Conservation (phyloP, 2,888 invertebrate species). For the Lamellibrachia columna region DNA sequence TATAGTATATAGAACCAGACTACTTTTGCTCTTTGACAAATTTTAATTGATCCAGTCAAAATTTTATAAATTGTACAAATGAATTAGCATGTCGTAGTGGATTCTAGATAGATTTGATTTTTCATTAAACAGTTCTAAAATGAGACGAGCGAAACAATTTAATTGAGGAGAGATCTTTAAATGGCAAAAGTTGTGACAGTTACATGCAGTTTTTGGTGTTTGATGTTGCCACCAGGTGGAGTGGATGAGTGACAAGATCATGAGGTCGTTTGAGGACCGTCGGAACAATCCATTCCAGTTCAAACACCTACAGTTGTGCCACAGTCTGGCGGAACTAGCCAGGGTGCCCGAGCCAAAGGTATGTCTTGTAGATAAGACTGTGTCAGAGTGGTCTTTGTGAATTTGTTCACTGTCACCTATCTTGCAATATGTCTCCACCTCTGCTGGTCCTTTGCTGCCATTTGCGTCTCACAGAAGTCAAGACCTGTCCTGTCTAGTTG, state of each 20-base stretch:
- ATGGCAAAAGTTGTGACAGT: conserved; percentile 35
- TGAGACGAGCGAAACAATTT: too few relatives aligned
- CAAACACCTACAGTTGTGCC: conserved; percentile 91
- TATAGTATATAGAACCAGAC: too few relatives aligned
- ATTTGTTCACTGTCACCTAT: background rate
- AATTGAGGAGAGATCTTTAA: background rate
- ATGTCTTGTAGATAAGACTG: background rate
- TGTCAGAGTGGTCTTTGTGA: background rate
- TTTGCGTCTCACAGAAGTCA: too few relatives aligned
- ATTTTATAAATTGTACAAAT: background rate
- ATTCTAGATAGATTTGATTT: too few relatives aligned
- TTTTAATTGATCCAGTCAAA: too few relatives aligned
- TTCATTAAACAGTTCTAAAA: too few relatives aligned
- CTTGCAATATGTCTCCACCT: too few relatives aligned
- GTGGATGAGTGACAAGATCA: conserved; percentile 99
- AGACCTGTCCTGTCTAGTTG: too few relatives aligned
- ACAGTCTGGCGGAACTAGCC: conserved; percentile 84
- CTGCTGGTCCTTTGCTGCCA: too few relatives aligned
- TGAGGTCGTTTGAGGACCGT: conserved; percentile 72
- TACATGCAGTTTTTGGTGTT: conserved; percentile 24
- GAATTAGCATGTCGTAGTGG: too few relatives aligned
- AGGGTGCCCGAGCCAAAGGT: conserved; percentile 87
- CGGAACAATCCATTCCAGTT: conserved; percentile 90
- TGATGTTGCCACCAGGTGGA: conserved; percentile 74
- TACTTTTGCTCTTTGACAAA: too few relatives aligned